phyloP scores from a whole-genome alignment of 2,797 vertebrate species.

The Champsocephalus gunnari region DNA sequence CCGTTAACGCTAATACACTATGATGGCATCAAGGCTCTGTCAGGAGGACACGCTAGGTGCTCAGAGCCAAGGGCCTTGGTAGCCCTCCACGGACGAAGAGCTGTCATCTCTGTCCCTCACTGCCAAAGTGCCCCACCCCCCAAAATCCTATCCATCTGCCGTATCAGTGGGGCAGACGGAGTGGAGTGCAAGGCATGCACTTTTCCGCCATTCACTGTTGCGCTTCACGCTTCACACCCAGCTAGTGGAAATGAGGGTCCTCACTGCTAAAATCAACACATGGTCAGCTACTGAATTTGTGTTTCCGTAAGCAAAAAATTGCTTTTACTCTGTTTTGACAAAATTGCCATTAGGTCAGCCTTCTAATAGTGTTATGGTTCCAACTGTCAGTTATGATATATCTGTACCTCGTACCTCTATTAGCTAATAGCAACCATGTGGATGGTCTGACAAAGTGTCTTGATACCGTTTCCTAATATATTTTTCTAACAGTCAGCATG shows the following conservation, averaged over 20 bases:
- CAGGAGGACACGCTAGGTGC: conserved; percentile 73
- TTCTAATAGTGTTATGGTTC: conserved; percentile 1
- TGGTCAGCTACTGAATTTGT: conserved; percentile 34
- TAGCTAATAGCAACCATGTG: conserved; percentile 34
- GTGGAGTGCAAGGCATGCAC: conserved; percentile 73
- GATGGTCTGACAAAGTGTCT: conserved; percentile 43
- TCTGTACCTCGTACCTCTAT: conserved; percentile 9
- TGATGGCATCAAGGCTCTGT: conserved; percentile 78
- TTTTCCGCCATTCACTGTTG: conserved; percentile 67
- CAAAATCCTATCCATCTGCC: conserved; percentile 80
- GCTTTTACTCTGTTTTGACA: conserved; percentile 8
- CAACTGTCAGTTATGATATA: conserved; percentile 22
- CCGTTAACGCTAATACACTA: conserved; percentile 77
- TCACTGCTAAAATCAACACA: conserved; percentile 43
- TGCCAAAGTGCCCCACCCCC: conserved; percentile 61
- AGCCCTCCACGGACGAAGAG: conserved; percentile 71
- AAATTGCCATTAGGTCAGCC: background rate
- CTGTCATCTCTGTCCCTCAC: conserved; percentile 75
- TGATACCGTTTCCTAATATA: conserved; percentile 32
- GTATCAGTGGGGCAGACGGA: conserved; percentile 68
- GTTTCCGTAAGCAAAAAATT: conserved; percentile 21
- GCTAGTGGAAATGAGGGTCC: conserved; percentile 41
- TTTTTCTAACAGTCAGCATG: conserved; percentile 29
- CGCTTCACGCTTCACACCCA: conserved; percentile 52
- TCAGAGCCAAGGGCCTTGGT: conserved; percentile 72